Evolutionary conservation across 2,888 invertebrate species (phyloP), one percentile per base, ranked within the genome.

Genomic region (Euphydryas editha): DNA sequence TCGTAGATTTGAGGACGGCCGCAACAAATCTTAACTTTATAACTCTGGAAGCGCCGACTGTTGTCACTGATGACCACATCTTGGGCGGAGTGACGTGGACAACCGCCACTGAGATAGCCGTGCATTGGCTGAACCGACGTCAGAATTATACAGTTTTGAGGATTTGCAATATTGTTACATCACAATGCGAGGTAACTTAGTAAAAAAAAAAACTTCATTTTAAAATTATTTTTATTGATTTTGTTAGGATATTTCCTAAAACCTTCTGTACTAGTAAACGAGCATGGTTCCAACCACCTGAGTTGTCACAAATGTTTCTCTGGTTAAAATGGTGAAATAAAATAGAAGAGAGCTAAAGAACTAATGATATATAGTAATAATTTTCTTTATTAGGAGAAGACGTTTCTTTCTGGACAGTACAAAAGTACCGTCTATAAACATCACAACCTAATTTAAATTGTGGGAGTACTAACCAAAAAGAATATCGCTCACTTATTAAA

Each of bases 111-210:
- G 94, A 95, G 59, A 82, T 98, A 3, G 93, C 95, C 0, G 95
- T 95, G 0, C 94, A 96, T 42, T 98, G 98, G 96, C 92, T 97
- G 69, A 98, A 98, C 82, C 94, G 99, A 37, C 93, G 96, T 18
- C 99, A 99, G 89, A 98, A 96, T 80, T 84, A 94, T 62, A 93
- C 94, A 2, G 87, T 94, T 30, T 80, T 95, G n/a, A 93, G 93
- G 42, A 87, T 95, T 13, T 96, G 95, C 80, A 85, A 93, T 70
- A 72, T 89, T 10, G 75, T 79, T 13, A 86, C 82, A 65, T 72
- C 65, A 7, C 17, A 0, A 21, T 90, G 87, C 69, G 84, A 84
- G 79, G 92, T 91, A 65, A 75, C 79, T 64, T 46, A 18, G 15
- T 60, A 1, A 5, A 36, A 11, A 30, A 3, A 24, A n/a, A 30